These are phyloP conservation scores for Ferrisia virgata DNA, from an alignment of 2,888 invertebrate species.

Conservation along the genomic window DNA sequence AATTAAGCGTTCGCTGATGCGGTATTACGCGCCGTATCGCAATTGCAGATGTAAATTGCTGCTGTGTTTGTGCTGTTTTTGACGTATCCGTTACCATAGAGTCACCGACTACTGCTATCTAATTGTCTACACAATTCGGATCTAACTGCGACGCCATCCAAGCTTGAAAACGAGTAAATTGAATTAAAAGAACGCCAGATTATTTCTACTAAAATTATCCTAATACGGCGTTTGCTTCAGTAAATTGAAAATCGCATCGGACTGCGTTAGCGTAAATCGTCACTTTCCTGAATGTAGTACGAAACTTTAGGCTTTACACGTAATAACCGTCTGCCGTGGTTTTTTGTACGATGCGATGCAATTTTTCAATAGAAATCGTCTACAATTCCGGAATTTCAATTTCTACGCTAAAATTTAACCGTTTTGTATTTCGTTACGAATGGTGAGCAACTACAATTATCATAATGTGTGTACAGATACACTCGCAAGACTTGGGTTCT, in stretches of 20 bases:
- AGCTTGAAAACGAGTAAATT: slow-evolving; percentile 42
- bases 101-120: slow-evolving; percentile 34
- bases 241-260: slow-evolving; percentile 27
- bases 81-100: slow-evolving; percentile 33
- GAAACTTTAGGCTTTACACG: not conserved
- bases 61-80: slow-evolving; percentile 40
- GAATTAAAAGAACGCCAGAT: slow-evolving; percentile 34
- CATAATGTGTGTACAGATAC: too few species aligned
- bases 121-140: slow-evolving; percentile 38
- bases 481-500: too few species aligned
- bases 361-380: too few species aligned
- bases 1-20: slow-evolving; percentile 41
- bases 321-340: too few species aligned
- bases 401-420: too few species aligned
- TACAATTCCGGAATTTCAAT: too few species aligned
- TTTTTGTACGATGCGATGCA: too few species aligned
- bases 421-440: too few species aligned
- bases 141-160: slow-evolving; percentile 35
- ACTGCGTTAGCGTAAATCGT: slow-evolving; percentile 9
- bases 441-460: too few species aligned
- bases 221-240: slow-evolving; percentile 9
- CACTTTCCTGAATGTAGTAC: not conserved
- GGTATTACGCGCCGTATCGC: slow-evolving; percentile 43
- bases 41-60: slow-evolving; percentile 43
- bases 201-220: slow-evolving; percentile 26